Conservation (phyloP, 2,888 invertebrate genomes). For the Parnassius smintheus region DNA sequence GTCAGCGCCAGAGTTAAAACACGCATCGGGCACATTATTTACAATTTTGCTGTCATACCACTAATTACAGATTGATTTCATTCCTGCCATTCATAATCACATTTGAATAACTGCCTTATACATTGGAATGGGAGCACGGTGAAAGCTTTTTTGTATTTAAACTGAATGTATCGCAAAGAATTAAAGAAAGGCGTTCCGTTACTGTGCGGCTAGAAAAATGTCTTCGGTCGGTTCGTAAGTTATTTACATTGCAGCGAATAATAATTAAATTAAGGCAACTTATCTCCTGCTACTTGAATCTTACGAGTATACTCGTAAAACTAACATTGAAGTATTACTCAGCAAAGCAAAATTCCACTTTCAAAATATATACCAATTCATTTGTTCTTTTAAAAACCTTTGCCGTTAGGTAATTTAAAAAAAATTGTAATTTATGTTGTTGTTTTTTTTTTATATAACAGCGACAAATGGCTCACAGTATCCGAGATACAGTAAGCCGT, state of each 20-base stretch:
- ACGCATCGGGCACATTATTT: constrained; percentile 36
- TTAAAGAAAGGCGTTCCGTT: constrained; percentile 6
- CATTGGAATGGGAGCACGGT: constrained; percentile 6
- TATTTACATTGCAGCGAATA: not conserved
- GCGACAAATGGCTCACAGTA: too few relatives aligned
- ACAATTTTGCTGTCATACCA: constrained; percentile 50
- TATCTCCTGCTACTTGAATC: not conserved
- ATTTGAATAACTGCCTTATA: constrained; percentile 32
- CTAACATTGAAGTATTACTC: too few relatives aligned
- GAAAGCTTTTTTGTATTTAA: constrained; percentile 19
- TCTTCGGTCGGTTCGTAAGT: not conserved
- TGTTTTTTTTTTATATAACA: too few relatives aligned
- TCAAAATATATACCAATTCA: too few relatives aligned
- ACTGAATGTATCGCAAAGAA: constrained; percentile 11
- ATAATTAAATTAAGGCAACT: constrained; percentile 10
- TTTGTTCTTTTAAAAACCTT: too few relatives aligned
- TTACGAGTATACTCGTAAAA: too few relatives aligned
- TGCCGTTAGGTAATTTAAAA: too few relatives aligned
- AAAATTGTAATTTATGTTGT: too few relatives aligned
- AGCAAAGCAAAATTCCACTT: too few relatives aligned
- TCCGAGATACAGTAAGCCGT: too few relatives aligned
- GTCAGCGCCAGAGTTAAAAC: constrained; percentile 33
- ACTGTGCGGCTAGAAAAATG: not conserved
- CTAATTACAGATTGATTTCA: constrained; percentile 36
- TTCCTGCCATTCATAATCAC: constrained; percentile 32